Evolutionary conservation across 1,140 invertebrate genomes (phyloP), one percentile per base, ranked within the genome.

Genomic region (Trichogramma pretiosum): DNA sequence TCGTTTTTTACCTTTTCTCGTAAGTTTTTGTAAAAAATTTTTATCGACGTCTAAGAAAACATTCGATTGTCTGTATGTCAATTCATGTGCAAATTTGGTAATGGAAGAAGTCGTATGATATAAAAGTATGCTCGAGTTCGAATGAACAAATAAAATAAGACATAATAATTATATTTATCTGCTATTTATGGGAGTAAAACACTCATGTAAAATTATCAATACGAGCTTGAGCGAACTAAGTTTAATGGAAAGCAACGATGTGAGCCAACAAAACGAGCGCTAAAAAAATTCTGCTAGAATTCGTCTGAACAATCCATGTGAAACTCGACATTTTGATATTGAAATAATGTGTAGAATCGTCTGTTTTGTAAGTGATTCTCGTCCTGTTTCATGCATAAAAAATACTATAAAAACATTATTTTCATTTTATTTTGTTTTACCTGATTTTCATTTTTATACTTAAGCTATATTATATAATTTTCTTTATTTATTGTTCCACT

Each of bases 61-160:
- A 42, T 28, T 33, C 19, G 50, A 55, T 59, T 68, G 60, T 71
- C 66, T 64, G 66, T 67, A 64, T 63, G 69, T 70, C 69, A 70
- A 72, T 72, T 70, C 61, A 68, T 67, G 61, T 72, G 66, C 62
- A 64, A 60, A 56, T 70, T 59, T 60, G 65, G 61, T 61, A 42
- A 67, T 67, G 64, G 65, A 69, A 67, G 69, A 70, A 71, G 67
- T 72, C n/a, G n/a, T n/a, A n/a, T n/a, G n/a, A n/a, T n/a, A n/a
- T n/a, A n/a, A n/a, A n/a, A n/a, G n/a, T n/a, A n/a, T n/a, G n/a
- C n/a, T n/a, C n/a, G n/a, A n/a, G n/a, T n/a, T n/a, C n/a, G n/a
- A n/a, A n/a, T n/a, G n/a, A n/a, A n/a, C n/a, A n/a, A n/a, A n/a
- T n/a, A n/a, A n/a, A n/a, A n/a, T n/a, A n/a, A n/a, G n/a, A n/a